Percentiles rank a stretch among this genome's conserved stretches.
phyloP scores from a whole-genome alignment of 2,113 vertebrate species.

The Aldabrachelys gigantea region DNA sequence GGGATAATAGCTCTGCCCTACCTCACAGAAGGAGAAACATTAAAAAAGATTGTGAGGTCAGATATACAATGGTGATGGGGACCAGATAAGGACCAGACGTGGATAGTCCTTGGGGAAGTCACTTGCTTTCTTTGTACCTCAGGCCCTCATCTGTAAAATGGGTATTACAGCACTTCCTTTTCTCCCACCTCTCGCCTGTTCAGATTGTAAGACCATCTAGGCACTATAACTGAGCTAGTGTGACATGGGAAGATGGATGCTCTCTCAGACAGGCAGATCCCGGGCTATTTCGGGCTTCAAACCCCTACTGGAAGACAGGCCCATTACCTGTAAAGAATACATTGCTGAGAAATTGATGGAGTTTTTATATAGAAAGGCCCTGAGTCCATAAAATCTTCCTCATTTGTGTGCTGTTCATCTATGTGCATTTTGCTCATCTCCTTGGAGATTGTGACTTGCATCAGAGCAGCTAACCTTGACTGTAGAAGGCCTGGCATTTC shows the following conservation, averaged over 20 bases:
- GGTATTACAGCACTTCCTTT: neutral
- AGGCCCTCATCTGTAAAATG: neutral
- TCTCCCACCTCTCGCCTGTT: neutral
- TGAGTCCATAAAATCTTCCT: slow-evolving; percentile 40
- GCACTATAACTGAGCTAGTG: accelerated
- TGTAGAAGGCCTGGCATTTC: slow-evolving; percentile 57
- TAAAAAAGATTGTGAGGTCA: neutral
- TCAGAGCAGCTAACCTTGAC: slow-evolving; percentile 68
- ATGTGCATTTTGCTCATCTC: slow-evolving; percentile 50
- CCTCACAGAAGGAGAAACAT: neutral
- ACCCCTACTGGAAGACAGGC: slow-evolving; percentile 15
- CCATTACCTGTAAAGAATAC: neutral
- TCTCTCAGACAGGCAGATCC: neutral
- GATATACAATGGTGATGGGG: neutral
- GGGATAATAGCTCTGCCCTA: neutral
- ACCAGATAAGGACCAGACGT: neutral
- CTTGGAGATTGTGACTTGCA: slow-evolving; percentile 68
- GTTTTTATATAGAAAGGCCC: slow-evolving; percentile 27
- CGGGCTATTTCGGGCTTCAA: neutral
- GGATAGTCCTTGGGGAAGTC: neutral
- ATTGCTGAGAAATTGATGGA: neutral
- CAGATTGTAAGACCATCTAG: neutral
- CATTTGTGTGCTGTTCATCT: slow-evolving; percentile 61
- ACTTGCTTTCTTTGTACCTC: neutral
- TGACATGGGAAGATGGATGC: neutral